A percentile compares a stretch with the other conserved stretches of the same genome.
Evolutionary conservation across 2,113 vertebrate species (phyloP).

Genomic region (Geothlypis trichas): DNA sequence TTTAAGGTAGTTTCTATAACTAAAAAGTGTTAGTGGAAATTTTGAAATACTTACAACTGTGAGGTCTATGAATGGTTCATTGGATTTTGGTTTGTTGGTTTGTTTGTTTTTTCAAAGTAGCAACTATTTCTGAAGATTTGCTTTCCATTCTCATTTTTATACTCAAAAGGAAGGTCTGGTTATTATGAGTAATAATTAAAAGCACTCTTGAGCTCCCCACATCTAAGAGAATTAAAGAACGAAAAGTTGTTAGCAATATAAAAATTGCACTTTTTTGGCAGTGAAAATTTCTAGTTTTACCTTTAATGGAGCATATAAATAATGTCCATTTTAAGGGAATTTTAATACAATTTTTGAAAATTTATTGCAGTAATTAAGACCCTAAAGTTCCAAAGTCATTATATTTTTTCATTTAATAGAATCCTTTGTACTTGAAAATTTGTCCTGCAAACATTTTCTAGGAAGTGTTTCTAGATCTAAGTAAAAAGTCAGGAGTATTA

Average conservation of each 20-base stretch:
- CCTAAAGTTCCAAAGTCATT: neutral
- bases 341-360: neutral
- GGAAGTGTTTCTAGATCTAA: neutral
- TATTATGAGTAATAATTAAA: neutral
- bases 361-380: neutral
- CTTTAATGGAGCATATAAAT: neutral
- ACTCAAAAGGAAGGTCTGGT: neutral
- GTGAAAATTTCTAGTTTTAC: neutral
- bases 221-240: neutral
- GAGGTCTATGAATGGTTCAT: neutral
- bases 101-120: neutral
- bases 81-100: neutral
- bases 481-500: neutral
- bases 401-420: neutral
- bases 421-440: neutral
- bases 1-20: neutral
- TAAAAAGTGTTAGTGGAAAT: neutral
- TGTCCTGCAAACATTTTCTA: neutral
- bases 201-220: neutral
- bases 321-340: neutral
- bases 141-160: neutral
- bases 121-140: neutral
- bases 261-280: neutral
- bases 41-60: neutral
- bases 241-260: neutral